A percentile compares a stretch with the other conserved stretches of the same genome.
phyloP scores from a whole-genome alignment of 2,113 vertebrate genomes.

The Caretta caretta region DNA sequence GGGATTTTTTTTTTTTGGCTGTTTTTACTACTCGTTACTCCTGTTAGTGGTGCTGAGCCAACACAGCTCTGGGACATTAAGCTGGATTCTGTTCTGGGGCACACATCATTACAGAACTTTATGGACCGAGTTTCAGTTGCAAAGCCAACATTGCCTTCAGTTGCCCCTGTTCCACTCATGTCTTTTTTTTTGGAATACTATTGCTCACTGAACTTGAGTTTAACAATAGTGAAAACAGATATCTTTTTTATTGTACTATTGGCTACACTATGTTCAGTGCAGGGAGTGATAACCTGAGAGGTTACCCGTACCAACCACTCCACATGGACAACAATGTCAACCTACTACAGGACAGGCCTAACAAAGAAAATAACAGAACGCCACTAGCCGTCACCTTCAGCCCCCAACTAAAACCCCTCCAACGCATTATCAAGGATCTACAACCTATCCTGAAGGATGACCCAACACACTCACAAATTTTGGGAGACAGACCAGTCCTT shows the following conservation, averaged over 20 bases:
- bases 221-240: background rate
- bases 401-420: too few relatives aligned
- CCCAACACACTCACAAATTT: too few relatives aligned
- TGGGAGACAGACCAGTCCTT: too few relatives aligned
- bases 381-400: too few relatives aligned
- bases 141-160: background rate
- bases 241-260: background rate
- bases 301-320: background rate
- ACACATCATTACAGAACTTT: background rate
- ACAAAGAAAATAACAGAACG: too few relatives aligned
- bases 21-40: slow-evolving; percentile 5
- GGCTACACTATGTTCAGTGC: background rate
- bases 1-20: background rate
- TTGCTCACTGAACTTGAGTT: background rate
- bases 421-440: too few relatives aligned
- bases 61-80: background rate
- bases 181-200: background rate
- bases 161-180: background rate
- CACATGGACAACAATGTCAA: background rate
- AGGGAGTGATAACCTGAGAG: background rate
- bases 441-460: too few relatives aligned
- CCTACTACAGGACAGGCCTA: too few relatives aligned
- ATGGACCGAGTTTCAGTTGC: background rate
- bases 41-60: background rate
- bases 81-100: background rate